Base-by-base conservation (phyloP, 2,888 invertebrate species). In the Willowsia nigromaculata region DNA sequence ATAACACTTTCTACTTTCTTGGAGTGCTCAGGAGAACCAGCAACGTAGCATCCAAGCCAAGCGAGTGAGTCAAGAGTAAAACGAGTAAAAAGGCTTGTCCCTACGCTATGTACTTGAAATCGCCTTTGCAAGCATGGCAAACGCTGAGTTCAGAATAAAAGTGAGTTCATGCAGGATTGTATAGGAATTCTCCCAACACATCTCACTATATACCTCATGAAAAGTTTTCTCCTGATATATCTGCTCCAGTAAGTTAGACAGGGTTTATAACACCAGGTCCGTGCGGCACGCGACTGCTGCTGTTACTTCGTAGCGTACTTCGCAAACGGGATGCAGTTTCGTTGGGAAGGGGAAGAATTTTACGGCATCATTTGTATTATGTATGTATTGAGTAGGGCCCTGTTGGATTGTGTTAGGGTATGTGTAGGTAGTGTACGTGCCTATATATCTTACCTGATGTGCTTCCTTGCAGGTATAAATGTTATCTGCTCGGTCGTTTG, bases 221-320 rank as follows among this genome's bases (percentile, higher is more conserved):
- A 22, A 22, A 11, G 22, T 65, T 30, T 71, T 22, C 37, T 71
- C 43, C 22, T 74, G 47, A 4, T n/a, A n/a, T n/a, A 74, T 53
- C 47, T 76, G 76, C 25, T 78, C 47, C 27, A 74, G 37, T 40
- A 68, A 68, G 37, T 37, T 18, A 74, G 47, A 25, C 47, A 4
- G 9, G 59, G 22, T 18, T 59, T 4, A 9, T 18, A 22, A 59
- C 3, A 27, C 25, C 30, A 43, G 4, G 7, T 47, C 25, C 47
- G 13, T 18, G 18, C 53, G 76, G 76, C 76, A 76, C 76, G 76
- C 76, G 76, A 76, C 76, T 27, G 9, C n/a, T 65, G n/a, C 33
- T 65, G 33, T 18, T 65, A 37, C 56, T 65, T 18, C 7, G 18
- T 71, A 7, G 40, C 6, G 0, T 71, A 18, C 43, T 4, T 0